Evolutionary conservation across 2,797 vertebrate species (phyloP).

Genomic region (Acipenser oxyrinchus): DNA sequence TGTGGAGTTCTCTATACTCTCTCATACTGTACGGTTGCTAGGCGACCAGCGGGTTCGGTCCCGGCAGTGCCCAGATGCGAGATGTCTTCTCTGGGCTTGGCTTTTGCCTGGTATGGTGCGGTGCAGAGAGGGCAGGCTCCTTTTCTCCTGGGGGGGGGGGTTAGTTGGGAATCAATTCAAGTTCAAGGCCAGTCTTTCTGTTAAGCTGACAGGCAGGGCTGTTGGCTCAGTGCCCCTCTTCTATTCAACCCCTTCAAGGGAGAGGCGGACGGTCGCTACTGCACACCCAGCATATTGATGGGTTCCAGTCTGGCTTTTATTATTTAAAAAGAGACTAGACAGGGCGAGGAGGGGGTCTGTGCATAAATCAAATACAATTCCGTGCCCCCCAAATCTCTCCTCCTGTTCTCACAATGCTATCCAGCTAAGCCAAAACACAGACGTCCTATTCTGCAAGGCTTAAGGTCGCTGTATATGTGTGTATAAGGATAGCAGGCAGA

Average conservation of each 20-base stretch:
- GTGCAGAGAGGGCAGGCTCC: slow-evolving; percentile 37
- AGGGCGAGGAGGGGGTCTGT: slow-evolving; percentile 23
- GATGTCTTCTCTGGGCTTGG: slow-evolving; percentile 55
- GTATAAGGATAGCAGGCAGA: neutral
- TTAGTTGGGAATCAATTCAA: slow-evolving; percentile 73
- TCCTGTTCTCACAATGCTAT: slow-evolving; percentile 17
- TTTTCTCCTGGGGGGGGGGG: slow-evolving; percentile 47
- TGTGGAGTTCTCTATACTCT: slow-evolving; percentile 27
- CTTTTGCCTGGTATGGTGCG: slow-evolving; percentile 53
- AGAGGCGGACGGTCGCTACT: slow-evolving; percentile 40
- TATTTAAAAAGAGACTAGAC: slow-evolving; percentile 46
- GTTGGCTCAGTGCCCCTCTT: slow-evolving; percentile 65
- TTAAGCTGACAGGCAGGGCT: slow-evolving; percentile 72
- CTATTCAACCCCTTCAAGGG: slow-evolving; percentile 49
- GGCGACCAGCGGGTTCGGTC: slow-evolving; percentile 67
- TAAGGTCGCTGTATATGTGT: no score
- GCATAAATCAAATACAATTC: slow-evolving; percentile 58
- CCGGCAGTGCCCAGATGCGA: slow-evolving; percentile 54
- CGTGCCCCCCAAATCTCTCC: slow-evolving; percentile 27
- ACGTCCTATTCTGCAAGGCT: slow-evolving; percentile 29
- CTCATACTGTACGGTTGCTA: slow-evolving; percentile 54
- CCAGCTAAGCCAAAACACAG: slow-evolving; percentile 35
- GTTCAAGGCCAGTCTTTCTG: slow-evolving; percentile 73
- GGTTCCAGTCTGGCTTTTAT: slow-evolving; percentile 45
- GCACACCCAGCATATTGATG: slow-evolving; percentile 40